Evolutionary conservation across 2,888 invertebrate genomes (phyloP), one percentile per base, ranked within the genome.

Genomic region (Tipula confusa): DNA sequence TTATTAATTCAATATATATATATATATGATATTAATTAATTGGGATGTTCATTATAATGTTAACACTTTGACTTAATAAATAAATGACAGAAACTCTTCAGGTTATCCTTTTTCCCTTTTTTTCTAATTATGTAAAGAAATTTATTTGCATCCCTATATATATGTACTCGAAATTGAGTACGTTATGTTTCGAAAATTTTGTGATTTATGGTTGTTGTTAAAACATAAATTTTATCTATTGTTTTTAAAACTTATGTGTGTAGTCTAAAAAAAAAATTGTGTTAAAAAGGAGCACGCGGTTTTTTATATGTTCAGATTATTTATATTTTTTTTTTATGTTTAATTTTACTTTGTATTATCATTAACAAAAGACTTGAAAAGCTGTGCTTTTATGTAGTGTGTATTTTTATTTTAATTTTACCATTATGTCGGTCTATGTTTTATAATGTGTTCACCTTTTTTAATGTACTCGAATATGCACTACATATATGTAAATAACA

Each of bases 361-460:
- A 64, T 64, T 64, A 64, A 64, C 64, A 64, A 64, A 64, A 64
- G 64, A 64, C 24, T 64, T 64, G 64, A 64, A 64, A 64, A 64
- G 64, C 64, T 64, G 64, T 64, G 64, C 64, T 64, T 64, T 64
- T 64, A 64, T 64, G 24, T n/a, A n/a, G n/a, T n/a, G n/a, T n/a
- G n/a, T 64, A 64, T 24, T 18, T 64, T 24, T 64, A 9, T 64
- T 24, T 64, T 64, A n/a, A n/a, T n/a, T n/a, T n/a, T n/a, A n/a
- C 24, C 64, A 64, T 64, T 64, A 64, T 64, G 64, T 64, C 64
- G 64, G 64, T 64, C 24, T 64, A 64, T 64, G 24, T 64, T 64
- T 64, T 48, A 18, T 64, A 64, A 64, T 64, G 64, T 64, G 24
- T 9, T 64, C 64, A 64, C 64, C 64, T 64, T 64, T 64, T 64